These are phyloP conservation scores for Megaceryle torquata DNA, from an alignment of 2,113 vertebrate species.

Conservation along the genomic window DNA sequence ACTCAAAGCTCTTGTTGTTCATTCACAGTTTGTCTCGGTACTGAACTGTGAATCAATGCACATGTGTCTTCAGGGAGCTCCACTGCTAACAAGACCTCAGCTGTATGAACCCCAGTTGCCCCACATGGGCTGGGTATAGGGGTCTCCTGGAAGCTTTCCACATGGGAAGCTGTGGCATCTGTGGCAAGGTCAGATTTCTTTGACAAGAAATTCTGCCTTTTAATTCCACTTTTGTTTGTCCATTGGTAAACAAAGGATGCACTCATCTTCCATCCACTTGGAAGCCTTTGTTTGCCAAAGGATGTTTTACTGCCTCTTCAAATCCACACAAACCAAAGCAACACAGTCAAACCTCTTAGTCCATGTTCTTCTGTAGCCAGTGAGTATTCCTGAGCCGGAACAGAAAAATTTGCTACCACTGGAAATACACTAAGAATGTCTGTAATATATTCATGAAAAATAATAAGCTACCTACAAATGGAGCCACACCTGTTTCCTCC, in stretches of 20 bases:
- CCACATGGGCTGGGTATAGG: not conserved
- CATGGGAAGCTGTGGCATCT: not conserved
- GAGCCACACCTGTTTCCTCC: conserved; percentile 27
- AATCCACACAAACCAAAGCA: not conserved
- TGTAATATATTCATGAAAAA: conserved; percentile 16
- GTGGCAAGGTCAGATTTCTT: not conserved
- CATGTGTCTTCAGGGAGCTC: not conserved
- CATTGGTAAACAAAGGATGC: not conserved
- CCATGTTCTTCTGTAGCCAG: not conserved
- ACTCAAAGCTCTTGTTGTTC: not conserved
- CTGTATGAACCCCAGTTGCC: fast-evolving
- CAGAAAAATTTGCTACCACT: not conserved
- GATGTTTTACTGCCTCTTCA: not conserved
- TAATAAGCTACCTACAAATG: conserved; percentile 20
- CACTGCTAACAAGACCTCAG: not conserved
- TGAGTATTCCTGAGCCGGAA: not conserved
- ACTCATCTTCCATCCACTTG: not conserved
- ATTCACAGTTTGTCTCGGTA: not conserved
- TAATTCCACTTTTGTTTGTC: not conserved
- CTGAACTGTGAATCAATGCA: not conserved
- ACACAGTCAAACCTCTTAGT: not conserved
- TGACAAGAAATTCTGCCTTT: not conserved
- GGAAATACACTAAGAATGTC: not conserved
- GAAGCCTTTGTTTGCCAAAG: not conserved
- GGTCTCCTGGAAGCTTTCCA: not conserved